Conservation (phyloP, 2,797 vertebrate species). For the Molossus alvarezi region DNA sequence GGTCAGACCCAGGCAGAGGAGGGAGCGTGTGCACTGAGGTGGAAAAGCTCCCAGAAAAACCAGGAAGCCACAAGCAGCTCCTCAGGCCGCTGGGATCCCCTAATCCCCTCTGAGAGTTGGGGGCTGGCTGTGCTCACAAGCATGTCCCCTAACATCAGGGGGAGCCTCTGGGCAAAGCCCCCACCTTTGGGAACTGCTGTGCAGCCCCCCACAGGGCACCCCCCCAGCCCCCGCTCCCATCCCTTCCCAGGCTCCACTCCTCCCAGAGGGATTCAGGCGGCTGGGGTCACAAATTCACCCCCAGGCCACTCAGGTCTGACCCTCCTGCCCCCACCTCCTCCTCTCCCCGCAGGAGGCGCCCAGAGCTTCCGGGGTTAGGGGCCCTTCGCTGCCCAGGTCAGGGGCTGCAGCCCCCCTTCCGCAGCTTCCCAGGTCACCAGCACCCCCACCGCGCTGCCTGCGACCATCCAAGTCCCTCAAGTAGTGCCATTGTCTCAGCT, state of each 20-base stretch:
- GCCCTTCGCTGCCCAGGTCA: background rate
- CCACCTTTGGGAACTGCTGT: background rate
- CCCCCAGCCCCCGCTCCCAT: background rate
- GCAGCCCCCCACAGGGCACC: background rate
- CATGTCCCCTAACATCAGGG: background rate
- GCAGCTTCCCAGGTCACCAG: background rate
- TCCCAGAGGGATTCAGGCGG: background rate
- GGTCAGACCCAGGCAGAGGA: background rate
- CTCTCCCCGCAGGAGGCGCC: no score
- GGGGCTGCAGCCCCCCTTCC: background rate
- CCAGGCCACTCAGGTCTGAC: background rate
- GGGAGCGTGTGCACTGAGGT: background rate
- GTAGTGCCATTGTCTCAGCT: constrained; percentile 75
- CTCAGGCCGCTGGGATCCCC: background rate
- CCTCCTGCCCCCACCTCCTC: background rate
- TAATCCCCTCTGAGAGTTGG: background rate
- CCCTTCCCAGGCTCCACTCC: background rate
- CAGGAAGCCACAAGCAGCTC: background rate
- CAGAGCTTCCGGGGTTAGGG: background rate
- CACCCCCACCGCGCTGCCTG: background rate
- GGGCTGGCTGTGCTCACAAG: background rate
- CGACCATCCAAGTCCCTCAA: constrained; percentile 66
- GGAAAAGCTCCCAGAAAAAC: background rate
- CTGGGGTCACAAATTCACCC: background rate
- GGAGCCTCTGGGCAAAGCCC: background rate